Base-by-base conservation (phyloP, 2,888 invertebrate genomes). In the Pachydiplax longipennis region DNA sequence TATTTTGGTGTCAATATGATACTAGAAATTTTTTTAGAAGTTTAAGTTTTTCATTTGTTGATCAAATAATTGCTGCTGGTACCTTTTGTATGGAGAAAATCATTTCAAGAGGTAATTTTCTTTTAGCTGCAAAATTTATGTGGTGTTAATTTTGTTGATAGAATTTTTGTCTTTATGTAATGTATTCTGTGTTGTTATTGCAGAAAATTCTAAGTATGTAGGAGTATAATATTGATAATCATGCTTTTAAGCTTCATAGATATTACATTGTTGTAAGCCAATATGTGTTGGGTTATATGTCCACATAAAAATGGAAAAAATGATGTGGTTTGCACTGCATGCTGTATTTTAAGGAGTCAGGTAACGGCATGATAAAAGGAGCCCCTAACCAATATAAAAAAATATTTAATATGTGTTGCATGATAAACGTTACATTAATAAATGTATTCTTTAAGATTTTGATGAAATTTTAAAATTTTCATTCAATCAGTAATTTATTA, bases 321-420 rank as follows among this genome's bases (percentile, higher is more conserved):
- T 61, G 37, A 25, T n/a, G n/a, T 61, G 6, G 58, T 83, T 65
- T 87, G 87, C 87, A 87, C 58, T 31, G 87, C 87, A 87, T 87
- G 87, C 22, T 61, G 35, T 53, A 87, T 15, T 65, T 65, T 25
- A 61, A 37, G 61, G 15, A 65, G 18, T 37, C 18, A 6, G 10
- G 12, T 87, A 65, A 58, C 37, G 37, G 87, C 87, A 87, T 87
- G 87, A 22, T n/a, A 53, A 53, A 58, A 87, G 87, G 87, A 87
- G 87, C 87, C 87, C 87, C 87, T 87, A 87, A 87, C 87, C 87
- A 61, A 31, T 73, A 31, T 61, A 37, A 40, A 12, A 31, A 61
- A 65, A 37, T 37, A 12, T 61, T 35, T 58, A 18, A 35, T 83
- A 35, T 61, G 61, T 87, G 87, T 37, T 87, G 87, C 61, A 25